Conservation (phyloP, 2,113 vertebrate species). For the Poicephalus gulielmi region DNA sequence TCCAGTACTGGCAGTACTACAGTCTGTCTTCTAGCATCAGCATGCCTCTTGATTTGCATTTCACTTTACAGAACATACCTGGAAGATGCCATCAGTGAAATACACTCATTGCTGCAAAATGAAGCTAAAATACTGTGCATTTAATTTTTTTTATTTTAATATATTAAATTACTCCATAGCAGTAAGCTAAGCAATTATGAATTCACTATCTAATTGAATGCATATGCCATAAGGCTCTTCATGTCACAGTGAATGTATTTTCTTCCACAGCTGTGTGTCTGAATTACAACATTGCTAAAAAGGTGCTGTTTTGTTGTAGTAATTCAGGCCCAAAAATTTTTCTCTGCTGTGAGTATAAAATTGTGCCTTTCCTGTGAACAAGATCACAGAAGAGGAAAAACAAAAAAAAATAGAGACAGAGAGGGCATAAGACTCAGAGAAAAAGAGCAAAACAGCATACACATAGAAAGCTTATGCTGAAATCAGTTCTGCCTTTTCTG, state of each 20-base stretch:
- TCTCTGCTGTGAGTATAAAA: neutral
- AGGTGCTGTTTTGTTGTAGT: neutral
- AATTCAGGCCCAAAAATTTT: neutral
- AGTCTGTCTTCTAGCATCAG: neutral
- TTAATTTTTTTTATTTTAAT: neutral
- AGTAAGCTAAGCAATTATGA: neutral
- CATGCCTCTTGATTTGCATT: neutral
- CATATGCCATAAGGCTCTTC: neutral
- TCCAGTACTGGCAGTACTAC: neutral
- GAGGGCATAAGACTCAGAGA: neutral
- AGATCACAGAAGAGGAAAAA: neutral
- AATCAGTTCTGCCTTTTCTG: neutral
- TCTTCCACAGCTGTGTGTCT: neutral
- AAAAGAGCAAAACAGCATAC: neutral
- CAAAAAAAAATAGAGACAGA: neutral
- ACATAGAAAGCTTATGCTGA: neutral
- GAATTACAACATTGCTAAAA: neutral
- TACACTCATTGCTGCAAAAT: neutral
- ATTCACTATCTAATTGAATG: neutral
- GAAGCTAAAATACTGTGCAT: neutral
- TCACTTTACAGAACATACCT: neutral
- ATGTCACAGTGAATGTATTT: constrained; percentile 18
- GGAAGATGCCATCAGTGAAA: neutral
- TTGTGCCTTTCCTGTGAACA: neutral
- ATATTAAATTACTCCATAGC: neutral